Evolutionary conservation across 2,888 invertebrate genomes (phyloP), one percentile per base, ranked within the genome.

Genomic region (Watsonalla binaria): DNA sequence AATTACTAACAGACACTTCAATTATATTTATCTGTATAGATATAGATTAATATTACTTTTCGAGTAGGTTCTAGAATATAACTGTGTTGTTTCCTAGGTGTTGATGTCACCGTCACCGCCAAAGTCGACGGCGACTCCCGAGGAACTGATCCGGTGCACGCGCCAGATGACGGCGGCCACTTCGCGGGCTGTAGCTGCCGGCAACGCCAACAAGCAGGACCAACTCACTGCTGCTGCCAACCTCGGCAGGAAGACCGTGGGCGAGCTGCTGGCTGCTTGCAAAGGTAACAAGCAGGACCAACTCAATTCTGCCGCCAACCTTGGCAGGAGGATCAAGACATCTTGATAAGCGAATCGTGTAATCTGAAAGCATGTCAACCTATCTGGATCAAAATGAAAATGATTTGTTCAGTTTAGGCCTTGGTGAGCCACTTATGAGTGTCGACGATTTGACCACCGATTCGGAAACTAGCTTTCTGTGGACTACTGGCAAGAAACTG

Each of bases 171-270:
- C 99, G 0, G 93, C 94, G 50, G 98, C 98, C 0, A 99, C 99
- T 0, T 97, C 98, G 0, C 96, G 96, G 74, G 97, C 98, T 0
- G 98, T 99, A 0, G 95, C 98, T 0, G 98, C 98, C 35, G 99
- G 98, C 39, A 85, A 81, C 63, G 77, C 79, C 54, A 73, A 70
- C 72, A 76, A 78, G 54, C 82, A 81, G 55, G 97, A 98, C 72
- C 98, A 99, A 81, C 95, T 99, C 61, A 98, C 98, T 13, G 96
- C 96, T 2, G 98, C 99, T 0, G 98, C 99, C 51, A 98, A 99
- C 84, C 93, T 98, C 82, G 98, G 99, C 0, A 91, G 99, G 59
- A 97, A 97, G 84, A 96, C 98, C 2, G 97, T 99, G 53, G 96
- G 96, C 13, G 98, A 99, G 76, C 95, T 99, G 93, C 91, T 99